These are phyloP conservation scores for Disparrhopalites patrizii DNA, from an alignment of 2,888 invertebrate genomes.

Conservation along the genomic window DNA sequence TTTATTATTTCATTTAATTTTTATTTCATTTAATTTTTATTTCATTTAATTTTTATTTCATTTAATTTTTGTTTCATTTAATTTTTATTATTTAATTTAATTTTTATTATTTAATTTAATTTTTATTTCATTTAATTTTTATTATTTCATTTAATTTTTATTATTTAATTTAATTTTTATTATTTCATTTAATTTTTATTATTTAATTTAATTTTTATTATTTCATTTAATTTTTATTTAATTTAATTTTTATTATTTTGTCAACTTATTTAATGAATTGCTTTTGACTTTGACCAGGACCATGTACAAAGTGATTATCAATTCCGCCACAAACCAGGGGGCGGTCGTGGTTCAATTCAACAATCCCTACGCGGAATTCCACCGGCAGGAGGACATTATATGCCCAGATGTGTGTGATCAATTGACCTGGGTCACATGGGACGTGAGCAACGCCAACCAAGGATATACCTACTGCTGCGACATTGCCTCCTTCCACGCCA, in stretches of 20 bases:
- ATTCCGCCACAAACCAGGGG: conserved; percentile 55
- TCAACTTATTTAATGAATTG: neutral
- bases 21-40: no score
- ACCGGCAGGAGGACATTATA: conserved; percentile 51
- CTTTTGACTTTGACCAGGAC: neutral
- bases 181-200: conserved; percentile 20
- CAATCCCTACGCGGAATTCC: conserved; percentile 56
- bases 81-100: no score
- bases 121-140: neutral
- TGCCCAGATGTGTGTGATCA: conserved; percentile 56
- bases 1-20: no score
- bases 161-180: neutral
- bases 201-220: neutral
- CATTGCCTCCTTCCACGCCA: conserved; percentile 57
- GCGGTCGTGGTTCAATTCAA: conserved; percentile 62
- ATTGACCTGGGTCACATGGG: conserved; percentile 59
- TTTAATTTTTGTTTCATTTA: no score
- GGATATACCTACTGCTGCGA: conserved; percentile 63
- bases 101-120: neutral
- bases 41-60: no score
- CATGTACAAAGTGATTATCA: conserved; percentile 57
- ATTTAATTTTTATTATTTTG: neutral
- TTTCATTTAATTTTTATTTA: conserved; percentile 20
- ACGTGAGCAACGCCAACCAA: conserved; percentile 55
- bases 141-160: neutral